Conservation (phyloP, 1,140 invertebrate genomes). For the Sycophaga agraensis region DNA sequence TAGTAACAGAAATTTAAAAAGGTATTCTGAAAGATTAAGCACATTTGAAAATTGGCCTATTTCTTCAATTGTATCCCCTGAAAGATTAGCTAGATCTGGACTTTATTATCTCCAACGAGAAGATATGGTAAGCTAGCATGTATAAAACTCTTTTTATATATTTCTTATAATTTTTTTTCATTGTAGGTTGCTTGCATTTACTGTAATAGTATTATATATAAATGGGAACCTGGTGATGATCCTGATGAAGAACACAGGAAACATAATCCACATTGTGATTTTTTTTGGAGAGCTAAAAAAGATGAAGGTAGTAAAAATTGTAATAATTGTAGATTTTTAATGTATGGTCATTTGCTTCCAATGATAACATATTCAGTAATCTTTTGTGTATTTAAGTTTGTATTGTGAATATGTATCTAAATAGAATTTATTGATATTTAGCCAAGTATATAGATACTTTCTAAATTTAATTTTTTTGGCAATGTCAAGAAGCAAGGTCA, state of each 20-base stretch:
- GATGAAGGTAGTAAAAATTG: conserved; percentile 32
- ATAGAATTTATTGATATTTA: conserved; percentile 23
- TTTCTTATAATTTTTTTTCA: conserved; percentile 24
- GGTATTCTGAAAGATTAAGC: conserved; percentile 52
- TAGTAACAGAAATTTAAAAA: background rate
- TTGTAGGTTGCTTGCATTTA: conserved; percentile 78
- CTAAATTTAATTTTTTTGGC: conserved; percentile 32
- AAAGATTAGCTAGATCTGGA: conserved; percentile 76
- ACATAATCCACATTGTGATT: conserved; percentile 71
- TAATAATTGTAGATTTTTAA: no score
- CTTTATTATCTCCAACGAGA: conserved; percentile 72
- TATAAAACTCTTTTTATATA: background rate
- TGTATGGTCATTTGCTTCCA: background rate
- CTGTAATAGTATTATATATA: conserved; percentile 71
- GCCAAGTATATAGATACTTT: conserved; percentile 23
- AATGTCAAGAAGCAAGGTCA: conserved; percentile 27
- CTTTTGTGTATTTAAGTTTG: background rate
- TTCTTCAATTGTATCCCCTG: conserved; percentile 62
- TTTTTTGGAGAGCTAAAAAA: conserved; percentile 51
- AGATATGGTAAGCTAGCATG: conserved; percentile 33
- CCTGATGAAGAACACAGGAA: conserved; percentile 75
- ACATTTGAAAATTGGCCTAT: conserved; percentile 69
- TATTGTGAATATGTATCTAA: background rate
- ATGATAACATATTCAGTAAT: conserved; percentile 1
- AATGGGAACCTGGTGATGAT: conserved; percentile 73